Percentiles rank a stretch among this genome's conserved stretches.
Conservation (phyloP, 2,113 vertebrate genomes). For the Xyrauchen texanus region DNA sequence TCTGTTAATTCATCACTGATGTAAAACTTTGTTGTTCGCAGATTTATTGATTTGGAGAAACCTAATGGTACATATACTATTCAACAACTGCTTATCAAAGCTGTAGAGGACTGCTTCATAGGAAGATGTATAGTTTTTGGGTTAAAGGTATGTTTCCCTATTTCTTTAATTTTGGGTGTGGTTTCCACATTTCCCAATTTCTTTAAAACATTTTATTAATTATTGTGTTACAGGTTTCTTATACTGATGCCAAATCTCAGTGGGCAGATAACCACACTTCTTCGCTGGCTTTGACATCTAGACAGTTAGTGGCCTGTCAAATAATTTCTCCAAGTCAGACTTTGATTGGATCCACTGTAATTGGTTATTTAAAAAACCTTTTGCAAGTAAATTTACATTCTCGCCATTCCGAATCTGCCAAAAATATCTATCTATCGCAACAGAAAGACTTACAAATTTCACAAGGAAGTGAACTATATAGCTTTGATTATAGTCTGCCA, state of each 20-base stretch:
- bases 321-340: conserved; percentile 70
- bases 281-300: conserved; percentile 48
- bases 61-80: conserved; percentile 55
- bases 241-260: conserved; percentile 49
- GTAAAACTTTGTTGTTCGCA: conserved; percentile 5
- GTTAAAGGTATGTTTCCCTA: conserved; percentile 73
- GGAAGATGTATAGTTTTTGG: conserved; percentile 82
- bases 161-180: neutral
- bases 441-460: conserved; percentile 41
- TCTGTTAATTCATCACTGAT: neutral
- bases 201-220: neutral
- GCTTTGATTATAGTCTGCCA: conserved; percentile 56
- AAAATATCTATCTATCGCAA: conserved; percentile 27
- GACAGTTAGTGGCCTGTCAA: conserved; percentile 74
- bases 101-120: conserved; percentile 80
- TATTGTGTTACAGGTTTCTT: conserved; percentile 61
- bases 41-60: conserved; percentile 48
- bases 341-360: conserved; percentile 73
- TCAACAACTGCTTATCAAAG: conserved; percentile 68
- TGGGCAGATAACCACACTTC: conserved; percentile 56
- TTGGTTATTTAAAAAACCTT: conserved; percentile 70
- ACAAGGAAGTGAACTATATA: conserved; percentile 58
- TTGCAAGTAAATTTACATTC: conserved; percentile 50
- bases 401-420: conserved; percentile 33
- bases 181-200: neutral